Evolutionary conservation across 2,888 invertebrate species (phyloP), one percentile per base, ranked within the genome.

Genomic region (Lasioglossum vierecki): DNA sequence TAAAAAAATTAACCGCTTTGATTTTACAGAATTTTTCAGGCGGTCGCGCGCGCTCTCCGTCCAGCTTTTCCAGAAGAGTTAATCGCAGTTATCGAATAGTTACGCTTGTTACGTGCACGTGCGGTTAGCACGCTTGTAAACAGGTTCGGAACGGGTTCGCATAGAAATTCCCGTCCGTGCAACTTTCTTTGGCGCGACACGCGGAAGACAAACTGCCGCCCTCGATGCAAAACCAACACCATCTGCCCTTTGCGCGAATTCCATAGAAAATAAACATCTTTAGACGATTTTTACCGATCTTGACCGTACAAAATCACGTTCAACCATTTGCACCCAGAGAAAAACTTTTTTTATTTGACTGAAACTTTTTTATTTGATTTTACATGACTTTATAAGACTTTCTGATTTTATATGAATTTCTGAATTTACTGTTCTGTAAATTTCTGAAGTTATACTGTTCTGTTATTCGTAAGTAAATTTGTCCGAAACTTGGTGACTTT

Each of bases 171-270:
- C 72, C 18, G 83, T 4, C 4, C 11, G 53, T 2, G 70, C 80
- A 77, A 85, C 83, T 89, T 88, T 85, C 73, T 41, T 77, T 75
- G 26, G 70, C 68, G 68, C 53, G 73, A 57, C 49, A 77, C 71
- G 39, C 80, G 82, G 75, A 89, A 84, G 70, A 53, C 76, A 77
- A 68, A 57, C 13, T 44, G 63, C 13, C 46, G 57, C 57, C 71
- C 78, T 39, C 66, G 46, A 15, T 35, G 18, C 63, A 63, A 63
- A 30, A 15, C 26, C 26, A 1, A 60, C 60, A 60, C 26, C n/a
- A 13, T 53, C n/a, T 53, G 26, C 26, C n/a, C 63, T 30, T 15
- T 30, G 6, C 30, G 63, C 53, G 53, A 53, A 53, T 53, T 53
- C n/a, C 53, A 9, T 0, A n/a, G n/a, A 53, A 53, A 8, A 3